Percentiles rank a stretch among this genome's conserved stretches.
These are phyloP conservation scores for Crotalus helleri DNA, from an alignment of 2,113 vertebrate species.

Conservation along the genomic window DNA sequence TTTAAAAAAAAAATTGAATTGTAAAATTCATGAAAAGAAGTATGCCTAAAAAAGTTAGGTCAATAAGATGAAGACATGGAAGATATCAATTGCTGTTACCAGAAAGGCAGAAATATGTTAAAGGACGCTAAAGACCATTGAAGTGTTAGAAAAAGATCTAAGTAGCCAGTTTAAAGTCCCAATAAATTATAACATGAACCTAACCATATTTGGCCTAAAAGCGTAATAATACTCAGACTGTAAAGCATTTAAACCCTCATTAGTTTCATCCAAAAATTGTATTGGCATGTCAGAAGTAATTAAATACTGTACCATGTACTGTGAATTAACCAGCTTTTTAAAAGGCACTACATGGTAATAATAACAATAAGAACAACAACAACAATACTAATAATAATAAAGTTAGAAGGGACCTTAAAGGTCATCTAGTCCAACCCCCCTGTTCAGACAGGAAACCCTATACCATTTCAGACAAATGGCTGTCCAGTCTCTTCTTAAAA, in stretches of 20 bases:
- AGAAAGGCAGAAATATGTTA: background rate
- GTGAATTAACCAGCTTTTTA: background rate
- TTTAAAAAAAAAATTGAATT: too few species aligned
- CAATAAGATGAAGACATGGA: background rate
- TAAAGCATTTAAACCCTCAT: background rate
- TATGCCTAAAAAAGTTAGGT: too few species aligned
- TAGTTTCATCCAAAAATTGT: background rate
- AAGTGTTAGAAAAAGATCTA: background rate
- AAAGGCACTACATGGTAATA: background rate
- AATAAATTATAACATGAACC: background rate
- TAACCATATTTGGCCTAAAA: background rate
- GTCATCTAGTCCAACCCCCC: too few species aligned
- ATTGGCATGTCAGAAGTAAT: background rate
- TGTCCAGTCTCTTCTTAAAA: too few species aligned
- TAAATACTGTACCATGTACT: background rate
- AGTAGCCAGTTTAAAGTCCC: background rate
- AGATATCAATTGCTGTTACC: background rate
- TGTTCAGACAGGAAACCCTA: too few species aligned
- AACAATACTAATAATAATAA: too few species aligned
- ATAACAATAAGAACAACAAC: too few species aligned
- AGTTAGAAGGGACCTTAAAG: too few species aligned
- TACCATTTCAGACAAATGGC: too few species aligned
- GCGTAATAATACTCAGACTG: background rate
- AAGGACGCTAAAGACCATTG: background rate
- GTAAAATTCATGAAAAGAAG: too few species aligned